Evolutionary conservation across 1,140 invertebrate genomes (phyloP), one percentile per base, ranked within the genome.

Genomic region (Drosophila busckii): DNA sequence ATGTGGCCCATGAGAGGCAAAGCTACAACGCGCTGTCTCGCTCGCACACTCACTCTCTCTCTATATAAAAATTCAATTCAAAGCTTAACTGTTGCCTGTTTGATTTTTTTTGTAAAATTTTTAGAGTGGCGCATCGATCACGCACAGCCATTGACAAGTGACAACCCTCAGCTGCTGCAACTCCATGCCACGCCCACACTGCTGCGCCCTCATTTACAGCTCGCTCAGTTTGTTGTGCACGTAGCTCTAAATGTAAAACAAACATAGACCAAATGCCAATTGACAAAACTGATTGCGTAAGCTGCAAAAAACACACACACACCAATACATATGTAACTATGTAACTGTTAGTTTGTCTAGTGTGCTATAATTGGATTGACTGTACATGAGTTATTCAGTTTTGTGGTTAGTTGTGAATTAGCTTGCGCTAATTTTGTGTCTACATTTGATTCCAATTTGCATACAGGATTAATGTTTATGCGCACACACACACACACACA

Each of bases 11-110:
- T 28, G 55, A 59, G 70, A 42, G 45, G 17, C 16, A 29, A 25
- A 12, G 15, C 3, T 6, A 12, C 8, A 16, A 0, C 3, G 6
- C 10, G 25, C 5, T 62, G 62, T 13, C 28, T 23, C 37, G 41
- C 37, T 55, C n/a, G n/a, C n/a, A n/a, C n/a, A n/a, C n/a, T n/a
- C n/a, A n/a, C n/a, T n/a, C n/a, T n/a, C n/a, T n/a, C n/a, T n/a
- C n/a, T n/a, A n/a, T n/a, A n/a, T n/a, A n/a, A n/a, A n/a, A 55
- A 75, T 76, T 76, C 70, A 73, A 73, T 73, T 73, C 63, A n/a
- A n/a, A n/a, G n/a, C n/a, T n/a, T n/a, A n/a, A n/a, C n/a, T n/a
- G n/a, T n/a, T n/a, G n/a, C n/a, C n/a, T n/a, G n/a, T n/a, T n/a
- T n/a, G n/a, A n/a, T n/a, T n/a, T n/a, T n/a, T n/a, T n/a, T n/a